These are phyloP conservation scores for Lacerta viridis DNA, from an alignment of 2,797 vertebrate genomes.

Conservation along the genomic window DNA sequence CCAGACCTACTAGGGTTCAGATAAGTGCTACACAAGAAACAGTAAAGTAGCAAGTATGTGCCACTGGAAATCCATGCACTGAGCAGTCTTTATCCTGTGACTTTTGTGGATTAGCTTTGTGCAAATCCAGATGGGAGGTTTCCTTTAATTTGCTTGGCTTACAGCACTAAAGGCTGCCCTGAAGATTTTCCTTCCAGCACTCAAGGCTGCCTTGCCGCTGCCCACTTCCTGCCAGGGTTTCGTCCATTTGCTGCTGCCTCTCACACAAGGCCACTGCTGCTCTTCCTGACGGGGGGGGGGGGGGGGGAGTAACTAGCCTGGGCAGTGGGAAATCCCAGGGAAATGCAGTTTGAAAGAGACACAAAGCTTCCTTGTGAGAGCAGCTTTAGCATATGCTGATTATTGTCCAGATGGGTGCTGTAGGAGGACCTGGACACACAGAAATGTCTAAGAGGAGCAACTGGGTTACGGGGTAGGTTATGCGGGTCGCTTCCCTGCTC, in stretches of 20 bases:
- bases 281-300: neutral
- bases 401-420: neutral
- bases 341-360: neutral
- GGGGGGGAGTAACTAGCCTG: neutral
- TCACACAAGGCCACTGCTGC: neutral
- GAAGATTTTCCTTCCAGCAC: neutral
- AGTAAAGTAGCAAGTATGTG: neutral
- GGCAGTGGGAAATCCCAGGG: neutral
- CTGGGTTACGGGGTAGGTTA: too few relatives aligned
- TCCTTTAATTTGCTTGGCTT: slow-evolving; percentile 25
- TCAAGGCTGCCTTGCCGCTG: neutral
- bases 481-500: neutral
- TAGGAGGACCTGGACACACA: neutral
- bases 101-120: slow-evolving; percentile 23
- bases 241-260: neutral
- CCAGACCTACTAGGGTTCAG: too few relatives aligned
- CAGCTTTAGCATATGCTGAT: neutral
- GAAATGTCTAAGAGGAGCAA: neutral
- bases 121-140: slow-evolving; percentile 23
- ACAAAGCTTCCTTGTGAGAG: neutral
- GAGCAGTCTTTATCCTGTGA: slow-evolving; percentile 18
- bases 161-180: neutral
- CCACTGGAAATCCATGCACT: neutral
- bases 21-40: neutral
- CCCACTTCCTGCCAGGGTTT: slow-evolving; percentile 9